Evolutionary conservation across 2,797 vertebrate species (phyloP), one percentile per base, ranked within the genome.

Genomic region (Bovichtus variegatus): DNA sequence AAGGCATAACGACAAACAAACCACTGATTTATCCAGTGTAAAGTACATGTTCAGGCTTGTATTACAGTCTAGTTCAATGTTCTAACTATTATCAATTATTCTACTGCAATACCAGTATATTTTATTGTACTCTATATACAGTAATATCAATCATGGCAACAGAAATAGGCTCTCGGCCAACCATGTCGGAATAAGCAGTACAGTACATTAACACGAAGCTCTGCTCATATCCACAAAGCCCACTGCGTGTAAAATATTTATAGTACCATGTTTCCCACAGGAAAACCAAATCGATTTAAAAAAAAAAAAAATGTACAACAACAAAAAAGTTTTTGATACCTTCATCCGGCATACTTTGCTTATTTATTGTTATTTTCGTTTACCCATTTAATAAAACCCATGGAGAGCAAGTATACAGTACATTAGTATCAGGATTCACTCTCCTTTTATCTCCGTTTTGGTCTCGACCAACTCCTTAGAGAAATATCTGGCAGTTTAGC

Each of bases 41-140:
- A 81, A 50, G 46, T 40, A 58, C 6, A 34, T 19, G 8, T 60
- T 66, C 25, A 4, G 11, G 29, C 10, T 25, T 83, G 27, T 29
- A 55, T 23, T 59, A 43, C 38, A 47, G 23, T 58, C 23, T 7
- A 5, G 38, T 67, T 64, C 12, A 43, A 51, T 72, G 43, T 36
- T 29, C 38, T 41, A 46, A 65, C 43, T 58, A 9, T 61, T 57
- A 79, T 74, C 57, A 51, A 43, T 53, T 27, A 34, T 54, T 82
- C 15, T 18, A 13, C 25, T 44, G 34, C 57, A 50, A 46, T 63
- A 47, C 13, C 3, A 49, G 3, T 18, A 61, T 61, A 43, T 72
- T 55, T 67, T 41, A 71, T 62, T 49, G 57, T 25, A 36, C 49
- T 44, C 18, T 38, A 51, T 51, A 68, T 82, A 69, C 13, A 70